Base-by-base conservation (phyloP, 35 echinoderm and acorn worm genomes). In the Ophioderma brevispina region DNA sequence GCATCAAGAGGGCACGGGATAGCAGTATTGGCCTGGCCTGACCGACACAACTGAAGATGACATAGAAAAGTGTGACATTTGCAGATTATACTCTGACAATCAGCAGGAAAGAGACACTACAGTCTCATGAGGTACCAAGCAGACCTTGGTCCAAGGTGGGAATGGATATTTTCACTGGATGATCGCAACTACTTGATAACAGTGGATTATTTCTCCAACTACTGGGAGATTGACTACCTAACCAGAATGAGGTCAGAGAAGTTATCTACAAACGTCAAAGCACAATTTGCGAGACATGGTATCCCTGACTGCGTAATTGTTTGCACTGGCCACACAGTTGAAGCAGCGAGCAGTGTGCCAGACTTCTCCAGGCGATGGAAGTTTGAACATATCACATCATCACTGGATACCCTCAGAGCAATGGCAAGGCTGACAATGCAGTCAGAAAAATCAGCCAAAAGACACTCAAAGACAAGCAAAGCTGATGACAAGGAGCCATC, bases 191-290 rank as follows among this genome's bases (percentile, higher is more conserved):
- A 86, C 82, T 70, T 64, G 18, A 43, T 77, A 82, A 43, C 78
- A 38, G 85, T 89, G 13, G 92, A 93, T 38, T 88, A 89, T 75
- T 89, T 89, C 41, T 81, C 40, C 25, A 82, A 93, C 21, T 88
- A 39, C 33, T 55, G 35, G 42, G 78, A 89, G 8, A 33, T 93
- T 38, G 70, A 78, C 38, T 8, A 36, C n/a, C n/a, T 93, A 37
- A 43, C 85, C 1, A 81, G 82, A 38, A 36, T 81, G 76, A 59
- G 17, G 0, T 39, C 35, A 11, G 46, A 52, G 46, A 52, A 46
- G 0, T 33, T 52, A 21, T 11, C 21, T 52, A 11, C 8, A 11
- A 52, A 52, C 8, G 21, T 21, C 21, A 52, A 52, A 52, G 46
- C 46, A 52, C 46, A 52, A 52, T 52, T 52, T 52, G 46, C 46